Conservation (phyloP, 2,888 invertebrate genomes). For the Ephialtes manifestator region DNA sequence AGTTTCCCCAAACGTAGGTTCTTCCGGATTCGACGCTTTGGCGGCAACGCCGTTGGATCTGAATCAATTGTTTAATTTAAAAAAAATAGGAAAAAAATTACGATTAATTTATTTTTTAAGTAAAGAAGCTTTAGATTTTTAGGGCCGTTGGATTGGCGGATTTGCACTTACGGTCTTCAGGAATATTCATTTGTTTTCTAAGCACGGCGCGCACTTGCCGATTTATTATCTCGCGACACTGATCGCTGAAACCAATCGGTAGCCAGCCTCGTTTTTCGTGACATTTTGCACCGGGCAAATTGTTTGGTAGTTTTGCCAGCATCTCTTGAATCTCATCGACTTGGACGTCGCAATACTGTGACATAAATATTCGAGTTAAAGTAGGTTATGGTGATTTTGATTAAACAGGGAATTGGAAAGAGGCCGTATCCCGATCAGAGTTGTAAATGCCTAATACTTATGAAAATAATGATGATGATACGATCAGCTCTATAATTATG, state of each 20-base stretch:
- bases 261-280: slow-evolving; percentile 93
- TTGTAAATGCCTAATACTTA: too few species aligned
- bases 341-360: slow-evolving; percentile 92
- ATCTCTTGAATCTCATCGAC: slow-evolving; percentile 93
- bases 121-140: neutral
- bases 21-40: slow-evolving; percentile 71
- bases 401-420: neutral
- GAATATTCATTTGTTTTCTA: slow-evolving; percentile 83
- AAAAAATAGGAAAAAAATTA: slow-evolving; percentile 35
- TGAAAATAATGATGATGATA: too few species aligned
- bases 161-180: slow-evolving; percentile 80
- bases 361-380: slow-evolving; percentile 53
- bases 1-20: slow-evolving; percentile 44
- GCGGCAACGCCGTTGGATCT: slow-evolving; percentile 83
- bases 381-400: neutral
- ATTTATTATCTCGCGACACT: slow-evolving; percentile 91
- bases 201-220: slow-evolving; percentile 88
- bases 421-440: neutral
- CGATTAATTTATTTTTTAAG: neutral
- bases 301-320: slow-evolving; percentile 89
- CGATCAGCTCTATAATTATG: too few species aligned
- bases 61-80: too few species aligned
- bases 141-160: neutral
- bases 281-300: slow-evolving; percentile 88
- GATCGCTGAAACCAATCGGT: slow-evolving; percentile 90